phyloP scores from a whole-genome alignment of 2,113 vertebrate genomes.

The Nothobranchius kuhntae region DNA sequence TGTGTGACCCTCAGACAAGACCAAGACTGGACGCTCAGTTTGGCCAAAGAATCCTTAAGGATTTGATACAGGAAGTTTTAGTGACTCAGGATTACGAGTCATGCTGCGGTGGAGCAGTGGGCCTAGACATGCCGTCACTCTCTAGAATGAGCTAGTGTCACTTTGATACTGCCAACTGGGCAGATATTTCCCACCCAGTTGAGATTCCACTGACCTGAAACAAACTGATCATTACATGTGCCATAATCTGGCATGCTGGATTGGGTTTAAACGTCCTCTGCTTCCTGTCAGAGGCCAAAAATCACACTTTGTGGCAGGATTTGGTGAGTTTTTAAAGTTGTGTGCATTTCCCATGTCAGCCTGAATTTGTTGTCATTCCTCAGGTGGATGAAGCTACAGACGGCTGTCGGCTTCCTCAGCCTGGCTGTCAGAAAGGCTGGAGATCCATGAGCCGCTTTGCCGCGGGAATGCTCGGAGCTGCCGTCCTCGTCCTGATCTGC shows the following conservation, averaged over 20 bases:
- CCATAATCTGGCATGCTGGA: constrained; percentile 27
- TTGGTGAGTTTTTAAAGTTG: no score
- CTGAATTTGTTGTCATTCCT: constrained; percentile 13
- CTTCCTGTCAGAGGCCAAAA: constrained; percentile 24
- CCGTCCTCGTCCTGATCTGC: constrained; percentile 76
- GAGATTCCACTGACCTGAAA: constrained; percentile 2
- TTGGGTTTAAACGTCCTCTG: constrained; percentile 11
- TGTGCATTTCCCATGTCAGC: constrained; percentile 17
- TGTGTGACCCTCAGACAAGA: constrained; percentile 15
- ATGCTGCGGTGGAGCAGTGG: constrained; percentile 15
- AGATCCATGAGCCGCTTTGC: constrained; percentile 67
- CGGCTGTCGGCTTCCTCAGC: constrained; percentile 69
- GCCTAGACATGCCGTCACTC: constrained; percentile 44
- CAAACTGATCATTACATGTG: not conserved
- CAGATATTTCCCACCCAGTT: constrained; percentile 26
- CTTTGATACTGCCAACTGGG: constrained; percentile 27
- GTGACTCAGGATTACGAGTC: constrained; percentile 53
- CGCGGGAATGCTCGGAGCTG: constrained; percentile 77
- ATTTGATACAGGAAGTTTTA: constrained; percentile 48
- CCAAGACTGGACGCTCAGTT: not conserved
- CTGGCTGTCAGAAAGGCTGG: constrained; percentile 59
- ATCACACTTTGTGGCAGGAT: not conserved
- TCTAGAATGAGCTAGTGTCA: constrained; percentile 7
- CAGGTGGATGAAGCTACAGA: constrained; percentile 77
- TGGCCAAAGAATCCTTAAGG: constrained; percentile 22